phyloP scores from a whole-genome alignment of 2,888 invertebrate species.

The Lasioglossum morio region DNA sequence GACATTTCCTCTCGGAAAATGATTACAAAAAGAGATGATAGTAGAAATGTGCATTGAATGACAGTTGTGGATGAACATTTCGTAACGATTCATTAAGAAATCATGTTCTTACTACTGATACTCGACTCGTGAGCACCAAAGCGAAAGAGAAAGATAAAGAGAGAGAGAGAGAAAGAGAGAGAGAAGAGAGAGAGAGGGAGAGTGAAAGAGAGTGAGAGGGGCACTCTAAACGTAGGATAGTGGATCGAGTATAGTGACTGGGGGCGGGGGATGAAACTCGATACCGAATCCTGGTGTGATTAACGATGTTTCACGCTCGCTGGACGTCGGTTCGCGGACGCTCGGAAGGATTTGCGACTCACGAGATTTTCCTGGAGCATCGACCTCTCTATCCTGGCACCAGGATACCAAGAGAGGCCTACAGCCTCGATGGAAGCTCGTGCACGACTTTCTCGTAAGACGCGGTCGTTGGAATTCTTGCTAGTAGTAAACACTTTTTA shows the following conservation, averaged over 20 bases:
- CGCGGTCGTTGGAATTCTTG: constrained; percentile 71
- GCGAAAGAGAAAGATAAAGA: not conserved
- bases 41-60: not conserved
- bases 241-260: constrained; percentile 44
- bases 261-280: constrained; percentile 81
- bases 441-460: constrained; percentile 72
- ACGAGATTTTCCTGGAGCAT: constrained; percentile 78
- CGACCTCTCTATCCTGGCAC: constrained; percentile 68
- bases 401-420: constrained; percentile 51
- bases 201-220: not conserved
- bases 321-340: constrained; percentile 76
- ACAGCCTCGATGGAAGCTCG: constrained; percentile 48
- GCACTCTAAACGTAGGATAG: constrained; percentile 59
- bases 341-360: constrained; percentile 78
- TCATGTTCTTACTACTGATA: constrained; percentile 58
- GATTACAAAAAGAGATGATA: not conserved
- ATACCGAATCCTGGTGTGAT: constrained; percentile 82
- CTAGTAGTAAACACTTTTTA: constrained; percentile 68
- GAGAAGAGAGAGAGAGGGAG: not conserved
- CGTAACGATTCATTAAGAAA: constrained; percentile 20
- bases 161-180: not conserved
- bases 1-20: not conserved
- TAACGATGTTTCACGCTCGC: constrained; percentile 82
- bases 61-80: not conserved
- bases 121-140: constrained; percentile 19